Evolutionary conservation across 2,888 invertebrate genomes (phyloP).

Genomic region (Ernsta delagoae): DNA sequence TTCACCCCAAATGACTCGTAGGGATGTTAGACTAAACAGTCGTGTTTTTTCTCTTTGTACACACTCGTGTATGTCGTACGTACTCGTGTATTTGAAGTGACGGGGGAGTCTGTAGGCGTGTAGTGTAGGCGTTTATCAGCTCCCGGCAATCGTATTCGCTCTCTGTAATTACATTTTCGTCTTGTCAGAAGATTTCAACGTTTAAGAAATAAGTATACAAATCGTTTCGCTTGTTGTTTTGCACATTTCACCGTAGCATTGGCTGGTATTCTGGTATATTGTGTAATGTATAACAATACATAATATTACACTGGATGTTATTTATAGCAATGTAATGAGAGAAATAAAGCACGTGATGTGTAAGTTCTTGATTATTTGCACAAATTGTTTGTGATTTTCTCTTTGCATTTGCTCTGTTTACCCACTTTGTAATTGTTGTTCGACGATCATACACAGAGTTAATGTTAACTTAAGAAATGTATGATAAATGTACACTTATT

Average conservation of each 20-base stretch:
- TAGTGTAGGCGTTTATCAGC: slow-evolving; percentile 13
- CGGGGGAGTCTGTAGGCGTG: background rate
- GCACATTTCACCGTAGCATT: slow-evolving; percentile 13
- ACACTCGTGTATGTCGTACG: background rate
- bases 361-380: slow-evolving; percentile 35
- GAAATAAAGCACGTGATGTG: slow-evolving; percentile 12
- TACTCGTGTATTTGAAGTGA: slow-evolving; percentile 31
- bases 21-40: slow-evolving; percentile 28
- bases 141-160: slow-evolving; percentile 19
- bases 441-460: background rate
- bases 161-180: slow-evolving; percentile 18
- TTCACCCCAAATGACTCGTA: slow-evolving; percentile 1
- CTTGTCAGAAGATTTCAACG: slow-evolving; percentile 14
- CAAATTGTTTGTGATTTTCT: slow-evolving; percentile 44
- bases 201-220: slow-evolving; percentile 14
- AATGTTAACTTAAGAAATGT: too few species aligned
- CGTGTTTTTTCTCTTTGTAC: background rate
- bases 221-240: slow-evolving; percentile 17
- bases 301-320: background rate
- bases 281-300: slow-evolving; percentile 14
- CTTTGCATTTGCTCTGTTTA: slow-evolving; percentile 44
- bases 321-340: slow-evolving; percentile 24
- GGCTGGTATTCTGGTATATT: background rate
- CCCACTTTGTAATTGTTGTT: slow-evolving; percentile 13
- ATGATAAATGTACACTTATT: too few species aligned